A percentile compares a stretch with the other conserved stretches of the same genome.
Evolutionary conservation across 2,888 invertebrate species (phyloP).

Genomic region (Villa cingulata): DNA sequence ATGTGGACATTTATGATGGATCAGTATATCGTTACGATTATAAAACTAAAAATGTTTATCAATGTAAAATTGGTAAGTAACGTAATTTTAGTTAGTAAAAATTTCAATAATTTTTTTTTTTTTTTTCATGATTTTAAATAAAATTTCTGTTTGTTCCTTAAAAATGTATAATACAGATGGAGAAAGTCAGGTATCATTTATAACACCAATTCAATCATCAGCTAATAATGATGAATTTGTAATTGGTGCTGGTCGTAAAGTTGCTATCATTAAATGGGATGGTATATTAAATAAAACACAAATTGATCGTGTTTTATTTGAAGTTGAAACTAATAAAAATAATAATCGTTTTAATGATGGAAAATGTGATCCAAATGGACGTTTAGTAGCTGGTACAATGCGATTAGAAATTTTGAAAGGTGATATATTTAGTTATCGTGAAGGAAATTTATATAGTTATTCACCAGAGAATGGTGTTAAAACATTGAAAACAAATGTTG

Average conservation of each 20-base stretch:
- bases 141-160: too few species aligned
- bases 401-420: conserved; percentile 21
- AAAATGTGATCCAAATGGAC: conserved; percentile 59
- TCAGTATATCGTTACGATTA: conserved; percentile 30
- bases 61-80: conserved; percentile 35
- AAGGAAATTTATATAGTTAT: conserved; percentile 30
- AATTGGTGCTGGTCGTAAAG: conserved; percentile 45
- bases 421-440: conserved; percentile 25
- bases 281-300: conserved; percentile 40
- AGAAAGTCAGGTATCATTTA: conserved; percentile 38
- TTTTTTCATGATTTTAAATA: not conserved
- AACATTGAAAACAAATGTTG: conserved; percentile 30
- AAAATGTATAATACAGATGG: conserved; percentile 35
- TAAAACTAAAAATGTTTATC: conserved; percentile 36
- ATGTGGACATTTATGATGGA: conserved; percentile 44
- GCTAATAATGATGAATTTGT: conserved; percentile 47
- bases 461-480: conserved; percentile 24
- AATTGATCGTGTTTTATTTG: conserved; percentile 38
- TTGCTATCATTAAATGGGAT: conserved; percentile 51
- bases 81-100: not conserved
- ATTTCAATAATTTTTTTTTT: not conserved
- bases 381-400: conserved; percentile 55
- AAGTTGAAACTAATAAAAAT: conserved; percentile 43
- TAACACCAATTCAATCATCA: conserved; percentile 49
- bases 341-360: conserved; percentile 62